A percentile compares a stretch with the other conserved stretches of the same genome.
These are phyloP conservation scores for Oxyura jamaicensis DNA, from an alignment of 2,113 vertebrate species.

Conservation along the genomic window DNA sequence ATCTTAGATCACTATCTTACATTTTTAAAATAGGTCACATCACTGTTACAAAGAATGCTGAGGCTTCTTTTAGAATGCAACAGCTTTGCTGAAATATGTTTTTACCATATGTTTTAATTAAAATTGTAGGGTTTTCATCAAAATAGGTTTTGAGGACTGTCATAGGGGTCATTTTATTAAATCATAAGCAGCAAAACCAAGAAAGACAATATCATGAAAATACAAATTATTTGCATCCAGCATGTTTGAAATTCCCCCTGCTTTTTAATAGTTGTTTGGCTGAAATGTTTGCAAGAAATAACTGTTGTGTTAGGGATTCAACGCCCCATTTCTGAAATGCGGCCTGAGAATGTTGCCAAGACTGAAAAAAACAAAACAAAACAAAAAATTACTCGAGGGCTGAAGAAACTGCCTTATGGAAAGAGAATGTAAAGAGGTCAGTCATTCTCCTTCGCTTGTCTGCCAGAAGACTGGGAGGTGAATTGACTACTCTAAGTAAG, in stretches of 20 bases:
- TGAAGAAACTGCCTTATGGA: slow-evolving; percentile 14
- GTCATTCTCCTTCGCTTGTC: not conserved
- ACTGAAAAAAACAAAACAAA: not conserved
- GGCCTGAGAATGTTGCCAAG: not conserved
- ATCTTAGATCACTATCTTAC: not conserved
- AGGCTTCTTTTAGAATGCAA: slow-evolving; percentile 37
- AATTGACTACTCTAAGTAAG: not conserved
- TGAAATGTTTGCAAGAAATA: not conserved
- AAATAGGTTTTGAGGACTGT: slow-evolving; percentile 32
- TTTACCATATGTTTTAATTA: slow-evolving; percentile 63
- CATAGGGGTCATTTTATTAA: slow-evolving; percentile 1
- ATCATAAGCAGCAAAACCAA: slow-evolving; percentile 4
- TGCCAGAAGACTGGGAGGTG: not conserved
- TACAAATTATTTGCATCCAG: not conserved
- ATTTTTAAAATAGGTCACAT: slow-evolving; percentile 27
- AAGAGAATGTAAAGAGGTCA: not conserved
- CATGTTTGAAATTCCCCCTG: not conserved
- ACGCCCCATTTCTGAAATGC: not conserved
- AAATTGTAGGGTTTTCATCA: slow-evolving; percentile 4
- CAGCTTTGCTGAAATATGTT: slow-evolving; percentile 55
- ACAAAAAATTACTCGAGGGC: not conserved
- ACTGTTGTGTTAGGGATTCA: not conserved
- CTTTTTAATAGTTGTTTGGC: not conserved
- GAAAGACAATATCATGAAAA: not conserved
- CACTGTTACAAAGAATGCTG: not conserved